These are phyloP conservation scores for Chanos chanos DNA, from an alignment of 2,797 vertebrate species.

Conservation along the genomic window DNA sequence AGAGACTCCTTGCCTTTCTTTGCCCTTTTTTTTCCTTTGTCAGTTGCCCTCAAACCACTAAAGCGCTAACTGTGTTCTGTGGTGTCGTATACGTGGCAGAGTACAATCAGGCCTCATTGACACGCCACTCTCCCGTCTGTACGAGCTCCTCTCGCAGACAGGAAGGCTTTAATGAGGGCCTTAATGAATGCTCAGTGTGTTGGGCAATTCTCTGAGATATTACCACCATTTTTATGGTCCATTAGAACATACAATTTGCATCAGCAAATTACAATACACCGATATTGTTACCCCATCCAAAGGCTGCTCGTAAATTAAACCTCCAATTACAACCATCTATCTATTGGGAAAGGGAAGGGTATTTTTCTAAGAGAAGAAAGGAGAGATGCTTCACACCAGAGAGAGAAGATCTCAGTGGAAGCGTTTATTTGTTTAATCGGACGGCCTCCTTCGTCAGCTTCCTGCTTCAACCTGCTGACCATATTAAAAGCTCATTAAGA, in stretches of 20 bases:
- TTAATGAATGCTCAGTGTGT: slow-evolving; percentile 81
- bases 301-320: slow-evolving; percentile 78
- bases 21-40: no score
- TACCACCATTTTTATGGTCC: slow-evolving; percentile 73
- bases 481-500: slow-evolving; percentile 49
- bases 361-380: slow-evolving; percentile 34
- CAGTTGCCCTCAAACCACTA: slow-evolving; percentile 67
- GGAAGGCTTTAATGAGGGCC: slow-evolving; percentile 77
- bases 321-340: slow-evolving; percentile 79
- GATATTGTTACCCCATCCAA: slow-evolving; percentile 75
- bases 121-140: slow-evolving; percentile 73
- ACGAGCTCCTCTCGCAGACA: slow-evolving; percentile 69
- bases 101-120: slow-evolving; percentile 78
- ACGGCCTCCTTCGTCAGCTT: slow-evolving; percentile 54
- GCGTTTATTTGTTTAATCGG: slow-evolving; percentile 61
- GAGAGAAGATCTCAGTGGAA: slow-evolving; percentile 54
- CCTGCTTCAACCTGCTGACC: slow-evolving; percentile 40
- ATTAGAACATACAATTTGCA: slow-evolving; percentile 81
- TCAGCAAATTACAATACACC: slow-evolving; percentile 80
- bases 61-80: slow-evolving; percentile 69
- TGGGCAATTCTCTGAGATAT: slow-evolving; percentile 75
- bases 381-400: slow-evolving; percentile 52
- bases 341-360: slow-evolving; percentile 49
- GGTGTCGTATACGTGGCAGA: slow-evolving; percentile 65
- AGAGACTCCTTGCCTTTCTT: no score